Evolutionary conservation across 2,797 vertebrate species (phyloP), one percentile per base, ranked within the genome.

Genomic region (Hafferia zeledoni): DNA sequence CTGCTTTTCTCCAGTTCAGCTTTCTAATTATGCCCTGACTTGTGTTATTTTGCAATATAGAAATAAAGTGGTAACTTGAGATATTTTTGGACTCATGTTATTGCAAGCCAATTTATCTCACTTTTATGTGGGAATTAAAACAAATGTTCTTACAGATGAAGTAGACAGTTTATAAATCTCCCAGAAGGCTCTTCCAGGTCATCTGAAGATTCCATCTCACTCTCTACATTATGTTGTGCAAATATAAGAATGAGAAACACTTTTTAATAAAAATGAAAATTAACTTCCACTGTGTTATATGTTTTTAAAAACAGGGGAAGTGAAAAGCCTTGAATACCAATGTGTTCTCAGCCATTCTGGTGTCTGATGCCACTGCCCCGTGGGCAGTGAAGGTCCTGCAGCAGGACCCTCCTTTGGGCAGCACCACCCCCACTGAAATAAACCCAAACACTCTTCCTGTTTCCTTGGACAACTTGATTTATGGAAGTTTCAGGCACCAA

Each of bases 31-130:
- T 83, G 71, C 79, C 60, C 49, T 35, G 71, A 76, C 92, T 89
- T 89, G 79, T 92, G 94, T 83, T 94, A 78, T 83, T 91, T 84
- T 92, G 90, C 63, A 85, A 79, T 89, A 95, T 91, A 86, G 93
- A 94, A 94, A 96, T 87, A 90, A 89, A 95, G 81, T 83, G 88
- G 86, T 93, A 78, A 82, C 67, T 84, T 50, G 60, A 94, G 94
- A 86, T 93, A 78, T 94, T 94, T 95, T 88, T 75, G 68, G 77
- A 19, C 82, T 92, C 13, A 18, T 53, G 82, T 92, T 96, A 94
- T 85, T 94, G 89, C 83, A 95, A 92, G 63, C 64, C 81, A 74
- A 95, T 97, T 96, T 95, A 92, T 96, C 92, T 95, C 71, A 84
- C 74, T 93, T 92, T 92, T 94, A 60, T 44, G 77, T 13, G 46